Evolutionary conservation across 2,797 vertebrate species (phyloP).

Genomic region (Selene dorsalis): DNA sequence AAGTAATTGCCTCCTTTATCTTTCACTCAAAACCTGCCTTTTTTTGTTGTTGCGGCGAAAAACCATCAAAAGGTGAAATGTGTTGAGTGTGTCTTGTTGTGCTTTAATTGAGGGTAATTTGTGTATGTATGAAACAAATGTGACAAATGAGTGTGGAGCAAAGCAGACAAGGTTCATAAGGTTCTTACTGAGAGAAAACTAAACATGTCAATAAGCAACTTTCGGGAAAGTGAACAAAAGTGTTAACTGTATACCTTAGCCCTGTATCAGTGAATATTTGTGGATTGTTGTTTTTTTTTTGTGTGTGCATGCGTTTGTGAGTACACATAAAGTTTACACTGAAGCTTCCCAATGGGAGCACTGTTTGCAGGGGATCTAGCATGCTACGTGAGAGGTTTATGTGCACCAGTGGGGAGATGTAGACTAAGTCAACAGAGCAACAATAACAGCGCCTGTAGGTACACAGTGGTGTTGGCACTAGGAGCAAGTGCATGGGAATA

Average conservation of each 20-base stretch:
- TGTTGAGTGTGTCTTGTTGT: slow-evolving; percentile 39
- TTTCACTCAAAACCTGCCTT: slow-evolving; percentile 57
- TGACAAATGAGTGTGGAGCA: slow-evolving; percentile 53
- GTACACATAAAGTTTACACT: slow-evolving; percentile 65
- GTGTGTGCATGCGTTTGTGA: slow-evolving; percentile 18
- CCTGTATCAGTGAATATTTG: slow-evolving; percentile 38
- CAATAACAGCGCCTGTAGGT: slow-evolving; percentile 68
- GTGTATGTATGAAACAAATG: slow-evolving; percentile 50
- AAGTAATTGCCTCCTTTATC: slow-evolving; percentile 69
- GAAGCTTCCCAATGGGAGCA: slow-evolving; percentile 63
- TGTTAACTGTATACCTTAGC: slow-evolving; percentile 38
- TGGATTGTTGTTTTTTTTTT: slow-evolving; percentile 19
- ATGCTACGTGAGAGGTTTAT: slow-evolving; percentile 63
- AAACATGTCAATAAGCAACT: slow-evolving; percentile 51
- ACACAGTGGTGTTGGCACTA: slow-evolving; percentile 60
- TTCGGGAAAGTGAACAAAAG: slow-evolving; percentile 41
- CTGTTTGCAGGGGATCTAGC: slow-evolving; percentile 72
- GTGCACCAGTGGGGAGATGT: slow-evolving; percentile 65
- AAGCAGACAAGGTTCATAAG: slow-evolving; percentile 37
- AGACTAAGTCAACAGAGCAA: slow-evolving; percentile 72
- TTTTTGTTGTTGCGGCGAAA: slow-evolving; percentile 20
- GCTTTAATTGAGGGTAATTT: slow-evolving; percentile 67
- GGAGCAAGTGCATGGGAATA: slow-evolving; percentile 56
- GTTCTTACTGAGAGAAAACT: slow-evolving; percentile 39
- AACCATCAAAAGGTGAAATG: slow-evolving; percentile 57